phyloP scores from a whole-genome alignment of 1,140 invertebrate genomes.

The Dendrolimus punctatus region DNA sequence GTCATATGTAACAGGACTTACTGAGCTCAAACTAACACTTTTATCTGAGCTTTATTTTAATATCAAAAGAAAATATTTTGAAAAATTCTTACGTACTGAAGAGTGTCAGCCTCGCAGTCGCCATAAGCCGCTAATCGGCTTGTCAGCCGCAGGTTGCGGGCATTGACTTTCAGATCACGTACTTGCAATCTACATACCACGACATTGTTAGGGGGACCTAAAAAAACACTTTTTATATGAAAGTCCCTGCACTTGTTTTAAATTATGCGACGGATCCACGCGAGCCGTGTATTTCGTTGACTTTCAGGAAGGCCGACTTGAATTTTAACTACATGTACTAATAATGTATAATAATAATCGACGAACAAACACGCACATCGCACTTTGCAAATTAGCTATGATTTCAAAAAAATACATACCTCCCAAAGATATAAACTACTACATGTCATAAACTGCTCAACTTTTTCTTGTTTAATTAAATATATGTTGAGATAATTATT shows the following conservation, averaged over 20 bases:
- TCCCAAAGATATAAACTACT: no score
- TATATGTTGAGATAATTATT: no score
- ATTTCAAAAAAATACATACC: no score
- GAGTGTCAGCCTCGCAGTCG: slow-evolving; percentile 6
- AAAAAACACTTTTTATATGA: slow-evolving; percentile 35
- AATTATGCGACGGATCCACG: slow-evolving; percentile 4
- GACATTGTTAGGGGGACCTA: slow-evolving; percentile 26
- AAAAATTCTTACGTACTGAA: slow-evolving; percentile 1
- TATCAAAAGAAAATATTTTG: slow-evolving; percentile 1
- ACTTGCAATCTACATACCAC: slow-evolving; percentile 53
- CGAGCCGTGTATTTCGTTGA: not conserved
- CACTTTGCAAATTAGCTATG: no score
- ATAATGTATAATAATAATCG: no score
- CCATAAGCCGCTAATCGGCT: slow-evolving; percentile 47
- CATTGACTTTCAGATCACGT: slow-evolving; percentile 56
- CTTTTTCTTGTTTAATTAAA: no score
- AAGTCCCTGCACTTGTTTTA: slow-evolving; percentile 15
- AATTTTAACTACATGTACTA: not conserved
- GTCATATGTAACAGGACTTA: no score
- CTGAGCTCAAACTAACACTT: no score
- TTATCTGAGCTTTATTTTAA: not conserved
- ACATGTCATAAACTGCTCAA: no score
- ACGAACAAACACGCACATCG: no score
- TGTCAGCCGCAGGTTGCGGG: slow-evolving; percentile 35
- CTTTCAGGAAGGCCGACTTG: not conserved